A percentile compares a stretch with the other conserved stretches of the same genome.
These are phyloP conservation scores for Tauraco hartlaubi DNA, from an alignment of 2,797 vertebrate genomes.

Conservation along the genomic window DNA sequence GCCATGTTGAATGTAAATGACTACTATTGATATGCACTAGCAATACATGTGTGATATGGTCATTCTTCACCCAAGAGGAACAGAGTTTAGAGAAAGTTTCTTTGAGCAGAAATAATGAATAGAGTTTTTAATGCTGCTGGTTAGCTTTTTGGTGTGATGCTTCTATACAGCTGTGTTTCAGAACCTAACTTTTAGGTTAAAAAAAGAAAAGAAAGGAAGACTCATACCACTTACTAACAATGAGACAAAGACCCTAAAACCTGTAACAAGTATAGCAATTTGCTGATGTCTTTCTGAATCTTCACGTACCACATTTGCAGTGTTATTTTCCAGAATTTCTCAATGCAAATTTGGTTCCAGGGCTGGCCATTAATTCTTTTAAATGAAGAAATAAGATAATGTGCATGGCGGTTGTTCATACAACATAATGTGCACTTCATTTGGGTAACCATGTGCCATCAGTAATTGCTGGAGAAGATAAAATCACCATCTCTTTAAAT, in stretches of 20 bases:
- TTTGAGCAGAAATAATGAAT: too few relatives aligned
- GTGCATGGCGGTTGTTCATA: not conserved
- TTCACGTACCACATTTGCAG: not conserved
- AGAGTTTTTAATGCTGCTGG: not conserved
- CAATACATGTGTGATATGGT: accelerated
- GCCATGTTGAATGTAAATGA: not conserved
- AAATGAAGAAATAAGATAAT: not conserved
- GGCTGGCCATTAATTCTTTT: not conserved
- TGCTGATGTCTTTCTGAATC: not conserved
- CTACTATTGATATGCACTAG: accelerated
- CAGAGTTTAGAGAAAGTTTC: not conserved
- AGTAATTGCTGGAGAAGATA: not conserved
- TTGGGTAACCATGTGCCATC: not conserved
- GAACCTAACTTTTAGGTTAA: not conserved
- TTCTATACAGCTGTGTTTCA: not conserved
- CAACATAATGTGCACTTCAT: not conserved
- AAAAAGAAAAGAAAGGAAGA: not conserved
- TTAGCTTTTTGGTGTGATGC: not conserved
- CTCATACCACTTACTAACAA: not conserved
- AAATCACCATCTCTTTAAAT: not conserved
- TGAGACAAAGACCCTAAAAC: not conserved
- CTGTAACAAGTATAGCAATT: not conserved
- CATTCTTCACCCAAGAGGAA: not conserved
- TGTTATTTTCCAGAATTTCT: not conserved
- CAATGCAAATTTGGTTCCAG: not conserved